Conservation (phyloP, 2,888 invertebrate species). For the Macrosoma leucophasiata region DNA sequence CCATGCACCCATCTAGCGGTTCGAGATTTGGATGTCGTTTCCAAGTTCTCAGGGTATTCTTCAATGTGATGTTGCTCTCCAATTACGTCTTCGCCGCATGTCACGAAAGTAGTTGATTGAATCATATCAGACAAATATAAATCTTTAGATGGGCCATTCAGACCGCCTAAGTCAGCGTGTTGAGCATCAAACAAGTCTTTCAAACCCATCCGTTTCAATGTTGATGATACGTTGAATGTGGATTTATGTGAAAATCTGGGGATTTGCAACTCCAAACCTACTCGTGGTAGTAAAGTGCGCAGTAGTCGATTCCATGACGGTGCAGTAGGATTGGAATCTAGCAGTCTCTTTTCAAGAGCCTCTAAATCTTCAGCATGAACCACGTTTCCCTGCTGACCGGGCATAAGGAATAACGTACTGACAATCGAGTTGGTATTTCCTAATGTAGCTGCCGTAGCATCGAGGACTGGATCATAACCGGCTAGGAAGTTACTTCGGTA, state of each 20-base stretch:
- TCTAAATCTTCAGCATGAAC: slow-evolving; percentile 87
- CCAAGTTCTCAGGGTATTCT: slow-evolving; percentile 84
- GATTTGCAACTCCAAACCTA: slow-evolving; percentile 87
- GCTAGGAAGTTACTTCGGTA: slow-evolving; percentile 86
- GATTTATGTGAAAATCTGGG: slow-evolving; percentile 90
- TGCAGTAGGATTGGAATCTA: slow-evolving; percentile 79
- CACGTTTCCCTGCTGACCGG: slow-evolving; percentile 88
- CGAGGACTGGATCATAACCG: slow-evolving; percentile 88
- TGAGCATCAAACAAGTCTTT: slow-evolving; percentile 85
- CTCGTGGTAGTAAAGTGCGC: slow-evolving; percentile 82
- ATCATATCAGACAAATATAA: slow-evolving; percentile 89
- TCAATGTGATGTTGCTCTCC: slow-evolving; percentile 87
- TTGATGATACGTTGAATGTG: slow-evolving; percentile 85
- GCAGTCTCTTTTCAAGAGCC: slow-evolving; percentile 81
- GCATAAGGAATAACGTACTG: slow-evolving; percentile 88
- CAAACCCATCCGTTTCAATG: slow-evolving; percentile 87
- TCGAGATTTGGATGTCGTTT: slow-evolving; percentile 46
- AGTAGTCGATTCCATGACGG: slow-evolving; percentile 84
- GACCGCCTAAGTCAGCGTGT: slow-evolving; percentile 87
- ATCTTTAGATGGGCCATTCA: slow-evolving; percentile 87
- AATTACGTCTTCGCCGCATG: slow-evolving; percentile 84
- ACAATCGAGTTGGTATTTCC: slow-evolving; percentile 82
- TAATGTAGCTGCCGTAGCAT: slow-evolving; percentile 88
- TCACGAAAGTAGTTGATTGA: slow-evolving; percentile 88
- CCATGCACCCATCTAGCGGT: slow-evolving; percentile 64